Percentiles rank a stretch among this genome's conserved stretches.
phyloP scores from a whole-genome alignment of 2,797 vertebrate genomes.

The Coregonus sp. region DNA sequence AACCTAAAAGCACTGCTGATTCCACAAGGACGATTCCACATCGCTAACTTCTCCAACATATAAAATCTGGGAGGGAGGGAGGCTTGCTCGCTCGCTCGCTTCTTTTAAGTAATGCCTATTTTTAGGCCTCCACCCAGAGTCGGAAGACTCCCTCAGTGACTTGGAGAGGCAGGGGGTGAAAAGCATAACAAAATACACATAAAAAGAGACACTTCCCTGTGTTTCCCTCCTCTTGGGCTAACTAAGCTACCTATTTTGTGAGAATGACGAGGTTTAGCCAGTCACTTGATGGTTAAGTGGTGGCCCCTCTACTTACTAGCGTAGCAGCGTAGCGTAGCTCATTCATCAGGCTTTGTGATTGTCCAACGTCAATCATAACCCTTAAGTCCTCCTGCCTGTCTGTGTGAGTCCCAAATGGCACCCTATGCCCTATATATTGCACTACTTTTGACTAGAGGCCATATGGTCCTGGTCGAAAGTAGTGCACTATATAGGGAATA shows the following conservation, averaged over 20 bases:
- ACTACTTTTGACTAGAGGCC: too few species aligned
- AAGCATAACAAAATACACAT: slow-evolving; percentile 1
- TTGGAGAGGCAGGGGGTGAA: slow-evolving; percentile 8
- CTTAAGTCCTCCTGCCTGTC: slow-evolving; percentile 39
- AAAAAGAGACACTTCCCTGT: slow-evolving; percentile 2
- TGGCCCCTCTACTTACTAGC: slow-evolving; percentile 60
- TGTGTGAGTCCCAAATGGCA: not conserved
- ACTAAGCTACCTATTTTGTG: slow-evolving; percentile 19
- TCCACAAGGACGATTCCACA: slow-evolving; percentile 46
- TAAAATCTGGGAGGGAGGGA: slow-evolving; percentile 25
- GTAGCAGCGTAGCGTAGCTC: slow-evolving; percentile 52
- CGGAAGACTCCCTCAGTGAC: slow-evolving; percentile 5
- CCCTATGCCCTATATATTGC: not conserved
- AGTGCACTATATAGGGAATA: not conserved
- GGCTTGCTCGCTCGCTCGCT: not conserved
- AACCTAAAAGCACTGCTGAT: slow-evolving; percentile 38
- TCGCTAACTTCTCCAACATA: slow-evolving; percentile 27
- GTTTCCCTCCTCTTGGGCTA: slow-evolving; percentile 12
- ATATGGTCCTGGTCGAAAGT: not conserved
- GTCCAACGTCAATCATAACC: slow-evolving; percentile 67
- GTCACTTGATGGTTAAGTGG: slow-evolving; percentile 64
- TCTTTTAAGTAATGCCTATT: slow-evolving; percentile 42
- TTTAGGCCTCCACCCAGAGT: slow-evolving; percentile 21
- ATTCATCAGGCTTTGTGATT: slow-evolving; percentile 68
- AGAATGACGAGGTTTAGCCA: slow-evolving; percentile 34